A percentile compares a stretch with the other conserved stretches of the same genome.
Conservation (phyloP, 2,797 vertebrate species). For the Argya squamiceps region DNA sequence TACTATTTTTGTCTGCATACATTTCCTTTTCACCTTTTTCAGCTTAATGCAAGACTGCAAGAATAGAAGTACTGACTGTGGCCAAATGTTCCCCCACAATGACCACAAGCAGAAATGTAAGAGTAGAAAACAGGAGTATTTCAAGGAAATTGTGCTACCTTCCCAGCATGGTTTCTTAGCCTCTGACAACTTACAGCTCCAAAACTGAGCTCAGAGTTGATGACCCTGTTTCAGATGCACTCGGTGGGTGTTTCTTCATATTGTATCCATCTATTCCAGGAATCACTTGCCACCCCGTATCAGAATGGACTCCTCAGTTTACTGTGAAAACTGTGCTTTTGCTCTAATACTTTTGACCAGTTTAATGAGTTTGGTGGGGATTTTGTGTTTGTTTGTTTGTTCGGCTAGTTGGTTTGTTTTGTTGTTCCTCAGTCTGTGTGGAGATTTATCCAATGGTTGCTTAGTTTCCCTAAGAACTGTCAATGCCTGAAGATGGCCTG, state of each 20-base stretch:
- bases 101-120: background rate
- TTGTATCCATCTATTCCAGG: background rate
- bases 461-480: background rate
- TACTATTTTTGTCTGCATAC: background rate
- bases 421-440: accelerated
- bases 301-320: background rate
- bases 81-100: background rate
- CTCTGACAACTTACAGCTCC: background rate
- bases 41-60: background rate
- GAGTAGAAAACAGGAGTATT: background rate
- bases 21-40: background rate
- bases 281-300: background rate
- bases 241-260: background rate
- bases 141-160: background rate
- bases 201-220: background rate
- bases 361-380: background rate
- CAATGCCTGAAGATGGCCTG: accelerated
- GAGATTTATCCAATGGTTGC: background rate
- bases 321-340: background rate
- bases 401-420: background rate
- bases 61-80: background rate
- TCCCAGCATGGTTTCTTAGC: background rate
- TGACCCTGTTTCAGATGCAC: background rate
- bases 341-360: background rate
- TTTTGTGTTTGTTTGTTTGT: background rate